Conservation (phyloP, 2,888 invertebrate species). For the Chrysodeixis includens region DNA sequence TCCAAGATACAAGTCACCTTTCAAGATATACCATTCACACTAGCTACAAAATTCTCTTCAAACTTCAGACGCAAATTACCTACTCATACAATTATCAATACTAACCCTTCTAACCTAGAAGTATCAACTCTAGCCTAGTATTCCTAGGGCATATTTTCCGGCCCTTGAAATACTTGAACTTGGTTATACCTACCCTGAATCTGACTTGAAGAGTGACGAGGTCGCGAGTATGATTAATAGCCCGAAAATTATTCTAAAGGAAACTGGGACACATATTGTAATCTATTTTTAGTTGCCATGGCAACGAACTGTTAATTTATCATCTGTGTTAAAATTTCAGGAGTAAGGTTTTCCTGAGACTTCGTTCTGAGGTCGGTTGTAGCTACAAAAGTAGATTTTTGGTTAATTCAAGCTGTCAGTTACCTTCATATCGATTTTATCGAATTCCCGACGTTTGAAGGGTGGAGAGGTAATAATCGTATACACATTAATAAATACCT, state of each 20-base stretch:
- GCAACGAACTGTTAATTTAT: background rate
- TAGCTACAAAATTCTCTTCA: background rate
- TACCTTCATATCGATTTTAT: no score
- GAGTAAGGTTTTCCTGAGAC: no score
- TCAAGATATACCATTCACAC: no score
- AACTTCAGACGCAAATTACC: background rate
- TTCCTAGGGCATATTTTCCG: background rate
- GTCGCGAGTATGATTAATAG: constrained; percentile 50
- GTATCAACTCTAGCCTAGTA: background rate
- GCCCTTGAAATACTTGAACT: no score
- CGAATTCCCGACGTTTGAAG: no score
- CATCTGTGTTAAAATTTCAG: no score
- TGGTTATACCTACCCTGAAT: background rate
- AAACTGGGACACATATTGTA: constrained; percentile 29
- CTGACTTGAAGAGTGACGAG: constrained; percentile 13
- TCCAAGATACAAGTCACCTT: no score
- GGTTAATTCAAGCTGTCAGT: no score
- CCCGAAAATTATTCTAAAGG: constrained; percentile 37
- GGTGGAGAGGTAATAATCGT: no score
- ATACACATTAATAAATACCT: no score
- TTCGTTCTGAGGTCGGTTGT: no score
- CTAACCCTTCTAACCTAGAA: background rate
- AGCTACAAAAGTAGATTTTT: no score
- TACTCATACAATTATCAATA: background rate
- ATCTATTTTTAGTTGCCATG: background rate